Evolutionary conservation across 2,888 invertebrate species (phyloP), one percentile per base, ranked within the genome.

Genomic region (Chelonus formosanus): DNA sequence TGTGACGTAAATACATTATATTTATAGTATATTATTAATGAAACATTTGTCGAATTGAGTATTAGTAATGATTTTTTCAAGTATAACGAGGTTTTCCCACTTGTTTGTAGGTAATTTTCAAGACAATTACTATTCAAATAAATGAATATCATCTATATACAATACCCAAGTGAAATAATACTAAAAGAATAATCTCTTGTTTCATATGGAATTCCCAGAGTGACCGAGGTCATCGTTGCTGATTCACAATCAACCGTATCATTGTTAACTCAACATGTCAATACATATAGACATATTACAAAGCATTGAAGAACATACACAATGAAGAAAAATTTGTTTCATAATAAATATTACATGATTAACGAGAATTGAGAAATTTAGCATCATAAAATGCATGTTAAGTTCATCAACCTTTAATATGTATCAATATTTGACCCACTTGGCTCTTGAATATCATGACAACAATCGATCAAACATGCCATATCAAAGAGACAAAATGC

Each of bases 401-500:
- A 40, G 40, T 40, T 40, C 40, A 40, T 4, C 34, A 5, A 35
- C 34, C 53, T 34, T 8, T 32, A 43, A 44, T 34, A 5, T 66
- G 58, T 57, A 65, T 45, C n/a, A 48, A 58, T 40, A 64, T 68
- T 67, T 63, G 70, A 71, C 71, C 73, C 55, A 70, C 65, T 69
- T 73, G 56, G n/a, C 63, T 48, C 59, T 67, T 64, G 57, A 61
- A 73, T 70, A 69, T 70, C 70, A 68, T 60, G 61, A 66, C 68
- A 63, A 66, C 65, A 57, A 73, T 73, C 73, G 73, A 73, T 70
- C 73, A 73, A 73, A 73, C 73, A 71, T 50, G 10, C 47, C 44
- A 65, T 63, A 65, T 63, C 65, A 69, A 43, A 34, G 36, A 65
- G 70, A 73, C 70, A 70, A 57, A 65, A 68, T 67, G 48, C 65